Conservation (phyloP, 2,797 vertebrate genomes). For the Synaphobranchus kaupii region DNA sequence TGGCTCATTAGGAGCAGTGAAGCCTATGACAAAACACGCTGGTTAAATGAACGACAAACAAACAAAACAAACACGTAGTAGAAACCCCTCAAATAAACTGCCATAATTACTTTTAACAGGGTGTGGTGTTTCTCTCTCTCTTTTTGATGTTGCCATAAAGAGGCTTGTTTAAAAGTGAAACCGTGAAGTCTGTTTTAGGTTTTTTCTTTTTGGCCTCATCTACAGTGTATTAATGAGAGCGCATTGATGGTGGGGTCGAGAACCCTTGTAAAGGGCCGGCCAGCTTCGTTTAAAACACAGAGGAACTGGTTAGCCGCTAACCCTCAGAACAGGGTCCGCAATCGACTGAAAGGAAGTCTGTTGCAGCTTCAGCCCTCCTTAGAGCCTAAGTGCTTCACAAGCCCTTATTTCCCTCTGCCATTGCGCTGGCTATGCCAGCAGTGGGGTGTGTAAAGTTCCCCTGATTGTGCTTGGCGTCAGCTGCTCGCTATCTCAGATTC, state of each 20-base stretch:
- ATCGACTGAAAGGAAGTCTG: constrained; percentile 21
- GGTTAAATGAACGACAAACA: constrained; percentile 8
- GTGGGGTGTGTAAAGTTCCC: constrained; percentile 56
- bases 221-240: background rate
- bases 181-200: background rate
- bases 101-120: constrained; percentile 12
- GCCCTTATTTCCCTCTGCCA: background rate
- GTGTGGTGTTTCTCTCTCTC: background rate
- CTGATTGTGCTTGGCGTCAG: constrained; percentile 72
- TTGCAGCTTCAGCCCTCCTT: background rate
- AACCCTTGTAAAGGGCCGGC: constrained; percentile 9
- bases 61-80: background rate
- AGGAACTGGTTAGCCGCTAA: background rate
- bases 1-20: background rate
- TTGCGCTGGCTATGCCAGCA: constrained; percentile 42
- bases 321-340: background rate
- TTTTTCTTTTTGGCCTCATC: constrained; percentile 10
- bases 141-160: background rate
- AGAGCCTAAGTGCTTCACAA: constrained; percentile 12
- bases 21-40: background rate
- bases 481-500: constrained; percentile 66
- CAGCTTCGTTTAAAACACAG: background rate
- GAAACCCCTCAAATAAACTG: background rate
- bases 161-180: constrained; percentile 3
- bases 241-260: background rate